These are phyloP conservation scores for Autographa pulchrina DNA, from an alignment of 2,888 invertebrate species.

Conservation along the genomic window DNA sequence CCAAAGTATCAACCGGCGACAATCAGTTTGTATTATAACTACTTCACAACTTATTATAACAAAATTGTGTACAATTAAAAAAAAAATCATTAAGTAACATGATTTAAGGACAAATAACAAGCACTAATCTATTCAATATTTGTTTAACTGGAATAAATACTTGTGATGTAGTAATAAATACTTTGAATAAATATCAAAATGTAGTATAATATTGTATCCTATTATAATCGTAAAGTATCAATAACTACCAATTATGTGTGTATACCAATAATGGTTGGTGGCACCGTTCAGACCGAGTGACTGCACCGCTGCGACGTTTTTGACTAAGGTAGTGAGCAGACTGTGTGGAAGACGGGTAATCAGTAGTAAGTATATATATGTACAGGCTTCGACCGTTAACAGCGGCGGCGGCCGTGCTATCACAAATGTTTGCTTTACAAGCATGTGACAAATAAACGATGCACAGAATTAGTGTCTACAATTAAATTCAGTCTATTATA, in stretches of 20 bases:
- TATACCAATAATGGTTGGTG: slow-evolving; percentile 28
- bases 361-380: slow-evolving; percentile 18
- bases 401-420: slow-evolving; percentile 26
- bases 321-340: slow-evolving; percentile 27
- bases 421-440: slow-evolving; percentile 34
- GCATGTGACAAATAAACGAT: slow-evolving; percentile 38
- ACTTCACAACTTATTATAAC: slow-evolving; percentile 35
- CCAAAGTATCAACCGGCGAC: slow-evolving; percentile 9
- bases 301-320: slow-evolving; percentile 38
- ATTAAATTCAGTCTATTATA: slow-evolving; percentile 51
- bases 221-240: slow-evolving; percentile 41
- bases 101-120: slow-evolving; percentile 34
- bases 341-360: slow-evolving; percentile 46
- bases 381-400: slow-evolving; percentile 8
- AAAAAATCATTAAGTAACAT: slow-evolving; percentile 28
- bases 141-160: slow-evolving; percentile 40
- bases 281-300: slow-evolving; percentile 27
- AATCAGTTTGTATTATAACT: slow-evolving; percentile 37
- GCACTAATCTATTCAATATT: slow-evolving; percentile 43
- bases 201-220: slow-evolving; percentile 33
- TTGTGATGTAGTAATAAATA: slow-evolving; percentile 34
- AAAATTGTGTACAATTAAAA: slow-evolving; percentile 32
- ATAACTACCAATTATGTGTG: slow-evolving; percentile 36
- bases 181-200: slow-evolving; percentile 32
- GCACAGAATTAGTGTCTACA: slow-evolving; percentile 28